phyloP scores from a whole-genome alignment of 2,797 vertebrate species.

The Rhinella marina region DNA sequence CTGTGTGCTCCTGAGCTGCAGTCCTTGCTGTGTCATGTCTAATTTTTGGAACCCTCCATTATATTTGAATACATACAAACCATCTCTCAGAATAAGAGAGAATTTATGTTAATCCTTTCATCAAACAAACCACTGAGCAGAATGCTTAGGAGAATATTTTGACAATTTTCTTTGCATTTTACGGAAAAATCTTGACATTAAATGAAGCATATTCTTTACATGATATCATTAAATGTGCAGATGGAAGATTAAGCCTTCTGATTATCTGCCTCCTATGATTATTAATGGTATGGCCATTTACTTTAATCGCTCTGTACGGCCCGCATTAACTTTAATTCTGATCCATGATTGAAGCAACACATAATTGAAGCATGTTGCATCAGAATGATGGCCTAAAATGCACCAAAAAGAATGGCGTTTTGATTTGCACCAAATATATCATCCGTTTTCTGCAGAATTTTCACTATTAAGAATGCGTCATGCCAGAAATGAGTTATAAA shows the following conservation, averaged over 20 bases:
- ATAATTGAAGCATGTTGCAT: too few relatives aligned
- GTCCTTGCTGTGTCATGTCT: not conserved
- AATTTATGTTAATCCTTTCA: not conserved
- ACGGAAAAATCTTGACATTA: not conserved
- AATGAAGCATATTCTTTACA: not conserved
- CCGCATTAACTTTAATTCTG: not conserved
- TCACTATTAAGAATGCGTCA: too few relatives aligned
- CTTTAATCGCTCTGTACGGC: not conserved
- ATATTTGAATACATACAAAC: not conserved
- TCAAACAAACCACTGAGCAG: not conserved
- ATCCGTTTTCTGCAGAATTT: too few relatives aligned
- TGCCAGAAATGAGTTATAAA: too few relatives aligned
- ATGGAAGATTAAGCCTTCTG: not conserved
- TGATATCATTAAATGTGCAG: constrained; percentile 9
- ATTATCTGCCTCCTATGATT: constrained; percentile 1
- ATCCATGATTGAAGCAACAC: constrained; percentile 16
- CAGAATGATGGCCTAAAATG: too few relatives aligned
- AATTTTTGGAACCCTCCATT: not conserved
- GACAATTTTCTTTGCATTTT: not conserved
- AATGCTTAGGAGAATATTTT: not conserved
- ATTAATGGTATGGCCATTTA: not conserved
- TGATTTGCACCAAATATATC: too few relatives aligned
- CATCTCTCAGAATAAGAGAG: not conserved
- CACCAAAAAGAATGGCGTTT: too few relatives aligned
- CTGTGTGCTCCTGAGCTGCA: too few relatives aligned